Evolutionary conservation across 2,797 vertebrate species (phyloP).

Genomic region (Hippocampus kuda): DNA sequence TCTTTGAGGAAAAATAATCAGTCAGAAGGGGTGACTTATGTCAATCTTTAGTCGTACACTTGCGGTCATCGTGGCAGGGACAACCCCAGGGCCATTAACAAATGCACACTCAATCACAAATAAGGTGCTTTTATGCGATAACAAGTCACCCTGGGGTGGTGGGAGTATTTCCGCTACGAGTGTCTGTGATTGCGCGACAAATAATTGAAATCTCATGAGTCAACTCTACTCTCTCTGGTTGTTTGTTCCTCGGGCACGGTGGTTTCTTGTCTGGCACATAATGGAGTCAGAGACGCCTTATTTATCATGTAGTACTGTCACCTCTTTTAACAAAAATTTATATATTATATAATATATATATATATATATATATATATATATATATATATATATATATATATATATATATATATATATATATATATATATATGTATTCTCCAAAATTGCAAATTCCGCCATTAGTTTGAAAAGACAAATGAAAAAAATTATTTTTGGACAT

Average conservation of each 20-base stretch:
- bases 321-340: not conserved
- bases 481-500: not conserved
- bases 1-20: too few relatives aligned
- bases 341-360: too few relatives aligned
- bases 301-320: not conserved
- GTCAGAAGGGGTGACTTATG: too few relatives aligned
- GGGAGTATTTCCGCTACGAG: too few relatives aligned
- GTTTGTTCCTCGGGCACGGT: not conserved
- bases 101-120: not conserved
- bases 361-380: too few relatives aligned
- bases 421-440: too few relatives aligned
- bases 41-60: not conserved
- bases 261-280: not conserved
- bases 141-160: not conserved
- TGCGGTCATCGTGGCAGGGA: too few relatives aligned
- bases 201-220: not conserved
- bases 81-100: not conserved
- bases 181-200: not conserved
- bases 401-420: too few relatives aligned
- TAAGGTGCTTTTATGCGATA: not conserved
- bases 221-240: not conserved
- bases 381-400: too few relatives aligned
- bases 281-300: not conserved
- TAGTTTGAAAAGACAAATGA: not conserved
- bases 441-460: not conserved